Base-by-base conservation (phyloP, 2,888 invertebrate genomes). In the Sthenelais limicola region DNA sequence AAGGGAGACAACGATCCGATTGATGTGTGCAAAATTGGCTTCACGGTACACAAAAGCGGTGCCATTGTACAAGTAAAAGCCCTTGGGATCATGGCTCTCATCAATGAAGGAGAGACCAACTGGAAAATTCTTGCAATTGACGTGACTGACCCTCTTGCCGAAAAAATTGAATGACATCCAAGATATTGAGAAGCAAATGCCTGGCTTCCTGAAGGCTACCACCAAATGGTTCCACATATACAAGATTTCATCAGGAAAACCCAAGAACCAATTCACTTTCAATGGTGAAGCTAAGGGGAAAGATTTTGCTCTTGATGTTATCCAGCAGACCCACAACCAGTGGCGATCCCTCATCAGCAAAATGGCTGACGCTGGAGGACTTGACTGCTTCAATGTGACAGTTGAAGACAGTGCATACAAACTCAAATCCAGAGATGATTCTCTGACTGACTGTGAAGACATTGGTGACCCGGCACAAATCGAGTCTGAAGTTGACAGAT, bases 161-260 rank as follows among this genome's bases (percentile, higher is more conserved):
- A 91, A 43, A 91, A 93, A 84, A 89, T 99, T 79, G 92, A 51
- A 83, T 92, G 92, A 95, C 90, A 92, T 97, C 72, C 89, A 89
- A 38, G 99, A 99, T 90, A 92, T 99, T 74, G 97, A 98, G 86
- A 92, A 92, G 85, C 90, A 91, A 84, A 95, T 93, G 90, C 99
- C 99, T n/a, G 99, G 99, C 18, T 91, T 98, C 80, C 89, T 99
- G 86, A 84, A 85, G 82, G 98, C 98, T 48, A 96, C 98, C 1
- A 93, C 96, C 72, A 98, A 98, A 90, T 99, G 99, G 99, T 98
- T 99, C 89, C 93, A 94, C 87, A 94, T 97, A 78, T 99, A 99
- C 90, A 99, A 99, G 90, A 95, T 98, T 85, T 99, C 99, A 73
- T 97, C 97, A 90, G 97, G 97, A 66, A 98, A 88, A 89, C 96